phyloP scores from a whole-genome alignment of 2,113 vertebrate species.

The Pteronura brasiliensis region DNA sequence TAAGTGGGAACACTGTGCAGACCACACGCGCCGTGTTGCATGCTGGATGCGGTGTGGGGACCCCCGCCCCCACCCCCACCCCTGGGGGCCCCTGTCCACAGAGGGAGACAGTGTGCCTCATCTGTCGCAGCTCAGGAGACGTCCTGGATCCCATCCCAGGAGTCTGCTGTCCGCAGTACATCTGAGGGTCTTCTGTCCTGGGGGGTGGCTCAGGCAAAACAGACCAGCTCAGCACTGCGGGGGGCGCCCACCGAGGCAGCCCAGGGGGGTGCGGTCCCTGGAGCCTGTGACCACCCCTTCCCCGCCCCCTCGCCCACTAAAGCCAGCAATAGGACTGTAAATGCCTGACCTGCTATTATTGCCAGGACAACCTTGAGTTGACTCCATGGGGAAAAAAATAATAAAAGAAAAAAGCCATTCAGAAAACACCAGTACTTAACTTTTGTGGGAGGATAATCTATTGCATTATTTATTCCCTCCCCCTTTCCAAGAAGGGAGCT shows the following conservation, averaged over 20 bases:
- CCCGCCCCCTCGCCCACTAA: background rate
- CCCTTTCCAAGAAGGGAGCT: background rate
- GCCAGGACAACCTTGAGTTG: background rate
- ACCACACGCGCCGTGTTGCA: background rate
- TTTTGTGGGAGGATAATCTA: background rate
- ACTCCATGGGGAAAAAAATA: background rate
- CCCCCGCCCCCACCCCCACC: rapidly evolving
- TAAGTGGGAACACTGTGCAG: background rate
- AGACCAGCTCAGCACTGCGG: background rate
- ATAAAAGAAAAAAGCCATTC: constrained; percentile 5
- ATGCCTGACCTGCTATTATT: background rate
- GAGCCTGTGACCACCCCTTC: background rate
- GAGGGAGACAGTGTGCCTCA: background rate
- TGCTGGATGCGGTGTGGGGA: background rate
- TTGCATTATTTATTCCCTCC: background rate
- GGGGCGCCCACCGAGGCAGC: background rate
- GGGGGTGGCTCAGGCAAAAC: background rate
- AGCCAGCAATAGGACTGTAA: background rate
- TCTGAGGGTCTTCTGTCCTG: background rate
- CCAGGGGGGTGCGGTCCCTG: rapidly evolving
- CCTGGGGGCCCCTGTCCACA: background rate
- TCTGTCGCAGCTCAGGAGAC: background rate
- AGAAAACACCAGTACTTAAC: background rate
- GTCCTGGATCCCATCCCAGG: background rate
- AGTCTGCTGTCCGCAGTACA: background rate